Base-by-base conservation (phyloP, 2,888 invertebrate species). In the Oligia latruncula region DNA sequence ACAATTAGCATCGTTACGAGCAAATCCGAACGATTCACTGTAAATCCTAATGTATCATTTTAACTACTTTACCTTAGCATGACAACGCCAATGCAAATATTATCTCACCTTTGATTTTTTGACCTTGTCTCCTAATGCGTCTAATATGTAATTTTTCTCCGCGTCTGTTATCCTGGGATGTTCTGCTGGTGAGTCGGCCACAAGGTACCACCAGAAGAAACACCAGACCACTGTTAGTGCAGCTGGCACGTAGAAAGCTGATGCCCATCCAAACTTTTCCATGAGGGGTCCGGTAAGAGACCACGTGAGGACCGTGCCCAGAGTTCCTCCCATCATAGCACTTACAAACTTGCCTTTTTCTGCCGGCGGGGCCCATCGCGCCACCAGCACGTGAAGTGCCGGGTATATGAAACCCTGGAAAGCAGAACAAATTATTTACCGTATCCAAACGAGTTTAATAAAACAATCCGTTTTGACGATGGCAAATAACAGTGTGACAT, bases 281-380 rank as follows among this genome's bases (percentile, higher is more conserved):
- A 98, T 97, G 0, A 98, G 95, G 0, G 97, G 93, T 5, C 98
- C 98, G 55, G 98, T 97, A 4, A 98, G 92, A 0, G 98, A 98
- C 97, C 98, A 98, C 0, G 98, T 98, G 2, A 98, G 94, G 2
- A 98, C 97, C 0, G 98, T 98, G 4, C 98, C 98, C 76, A 98
- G 96, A 0, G 98, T 98, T 9, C 98, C 98, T 20, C 98, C 98
- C 97, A 98, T 97, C 89, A 98, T 95, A 0, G 98, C 97, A 88
- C 98, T 97, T 1, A 98, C 96, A 90, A 98, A 98, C 91, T 98
- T 98, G 15, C 98, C 97, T 91, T 98, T 98, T 91, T 98, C 98
- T n/a, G 97, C 97, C 2, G 98, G 98, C 0, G 98, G 98, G 0
- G 98, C 97, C 98, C 98, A 98, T 89, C 97, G 97, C 0, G 98